Percentiles rank a stretch among this genome's conserved stretches.
Conservation (phyloP, 2,888 invertebrate genomes). For the Panorpa germanica region DNA sequence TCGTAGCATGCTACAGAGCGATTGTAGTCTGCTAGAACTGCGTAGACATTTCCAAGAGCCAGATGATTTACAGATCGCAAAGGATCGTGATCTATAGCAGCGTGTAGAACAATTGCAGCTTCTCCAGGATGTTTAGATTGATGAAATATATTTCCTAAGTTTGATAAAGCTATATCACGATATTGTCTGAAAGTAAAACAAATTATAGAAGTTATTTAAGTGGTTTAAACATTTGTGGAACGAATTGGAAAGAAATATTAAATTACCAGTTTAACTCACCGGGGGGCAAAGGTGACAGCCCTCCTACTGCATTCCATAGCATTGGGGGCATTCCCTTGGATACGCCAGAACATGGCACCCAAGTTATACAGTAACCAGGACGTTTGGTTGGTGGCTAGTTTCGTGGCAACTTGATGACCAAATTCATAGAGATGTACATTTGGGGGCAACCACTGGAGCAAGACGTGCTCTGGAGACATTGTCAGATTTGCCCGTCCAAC, state of each 20-base stretch:
- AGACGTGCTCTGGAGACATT: slow-evolving; percentile 28
- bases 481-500: slow-evolving; percentile 27
- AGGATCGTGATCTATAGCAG: slow-evolving; percentile 52
- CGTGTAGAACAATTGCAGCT: slow-evolving; percentile 49
- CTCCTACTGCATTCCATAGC: slow-evolving; percentile 64
- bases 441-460: slow-evolving; percentile 24
- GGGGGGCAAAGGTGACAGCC: slow-evolving; percentile 54
- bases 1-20: slow-evolving; percentile 47
- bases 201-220: slow-evolving; percentile 7
- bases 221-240: slow-evolving; percentile 7
- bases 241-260: slow-evolving; percentile 6
- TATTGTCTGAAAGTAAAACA: slow-evolving; percentile 33
- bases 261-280: slow-evolving; percentile 31
- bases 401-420: slow-evolving; percentile 42
- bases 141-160: slow-evolving; percentile 54
- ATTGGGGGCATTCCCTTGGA: slow-evolving; percentile 50
- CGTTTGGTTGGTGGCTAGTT: slow-evolving; percentile 41
- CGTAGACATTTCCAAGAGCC: slow-evolving; percentile 54
- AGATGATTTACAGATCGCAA: slow-evolving; percentile 39
- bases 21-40: slow-evolving; percentile 49
- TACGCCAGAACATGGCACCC: slow-evolving; percentile 62
- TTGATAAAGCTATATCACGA: slow-evolving; percentile 52
- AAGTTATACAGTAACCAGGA: slow-evolving; percentile 68
- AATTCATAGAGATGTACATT: slow-evolving; percentile 25
- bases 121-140: slow-evolving; percentile 45